Evolutionary conservation across 1,140 invertebrate genomes (phyloP).

Genomic region (Heliconius hewitsoni): DNA sequence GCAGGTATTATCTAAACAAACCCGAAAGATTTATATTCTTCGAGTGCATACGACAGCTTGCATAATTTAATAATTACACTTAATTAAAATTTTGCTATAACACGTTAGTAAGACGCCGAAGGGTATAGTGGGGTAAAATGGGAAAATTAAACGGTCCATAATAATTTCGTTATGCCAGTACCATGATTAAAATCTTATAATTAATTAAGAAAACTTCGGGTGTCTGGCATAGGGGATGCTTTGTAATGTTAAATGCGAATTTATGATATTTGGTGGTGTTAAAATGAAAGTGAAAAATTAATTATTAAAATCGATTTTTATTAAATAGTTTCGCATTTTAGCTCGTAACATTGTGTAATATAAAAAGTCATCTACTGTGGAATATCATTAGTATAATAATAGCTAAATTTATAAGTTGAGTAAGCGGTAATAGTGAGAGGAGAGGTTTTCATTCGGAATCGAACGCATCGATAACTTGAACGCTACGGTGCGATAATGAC

Average conservation of each 20-base stretch:
- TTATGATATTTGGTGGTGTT: conserved; percentile 7
- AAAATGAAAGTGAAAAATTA: background rate
- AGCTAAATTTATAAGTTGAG: background rate
- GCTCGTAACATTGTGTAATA: background rate
- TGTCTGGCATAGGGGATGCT: conserved; percentile 50
- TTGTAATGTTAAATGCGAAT: conserved; percentile 44
- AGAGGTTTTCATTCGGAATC: conserved; percentile 40
- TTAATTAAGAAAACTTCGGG: conserved; percentile 75
- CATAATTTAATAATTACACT: conserved; percentile 80
- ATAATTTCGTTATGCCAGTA: conserved; percentile 75
- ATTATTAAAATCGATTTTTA: too few species aligned
- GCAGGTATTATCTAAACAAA: conserved; percentile 63
- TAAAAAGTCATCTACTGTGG: background rate
- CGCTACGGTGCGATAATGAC: conserved; percentile 53
- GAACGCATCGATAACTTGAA: conserved; percentile 48
- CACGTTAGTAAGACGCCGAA: conserved; percentile 72
- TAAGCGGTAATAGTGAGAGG: conserved; percentile 2
- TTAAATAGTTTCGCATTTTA: too few species aligned
- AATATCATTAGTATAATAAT: background rate
- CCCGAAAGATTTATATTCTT: conserved; percentile 68
- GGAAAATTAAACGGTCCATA: conserved; percentile 78
- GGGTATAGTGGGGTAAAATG: conserved; percentile 61
- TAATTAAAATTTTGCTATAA: conserved; percentile 80
- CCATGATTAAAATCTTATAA: conserved; percentile 78
- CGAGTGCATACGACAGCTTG: conserved; percentile 77